Percentiles rank a stretch among this genome's conserved stretches.
phyloP scores from a whole-genome alignment of 2,113 vertebrate genomes.

The Bagarius yarrelli region DNA sequence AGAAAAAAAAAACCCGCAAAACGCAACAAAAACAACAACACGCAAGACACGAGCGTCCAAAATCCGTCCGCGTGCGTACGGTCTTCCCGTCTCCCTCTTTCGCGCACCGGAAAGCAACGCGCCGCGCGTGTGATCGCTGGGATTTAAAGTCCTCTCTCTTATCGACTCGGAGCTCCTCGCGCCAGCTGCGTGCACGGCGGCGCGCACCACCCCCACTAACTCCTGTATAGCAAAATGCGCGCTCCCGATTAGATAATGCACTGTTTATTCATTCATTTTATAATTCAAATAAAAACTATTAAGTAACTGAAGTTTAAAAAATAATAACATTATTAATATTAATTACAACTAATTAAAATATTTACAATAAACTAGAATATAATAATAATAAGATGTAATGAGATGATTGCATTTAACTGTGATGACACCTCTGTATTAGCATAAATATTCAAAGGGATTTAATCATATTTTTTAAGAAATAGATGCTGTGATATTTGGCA shows the following conservation, averaged over 20 bases:
- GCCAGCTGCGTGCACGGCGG: constrained; percentile 9
- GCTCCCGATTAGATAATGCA: not conserved
- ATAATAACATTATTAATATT: not conserved
- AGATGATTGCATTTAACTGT: not conserved
- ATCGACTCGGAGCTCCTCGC: constrained; percentile 17
- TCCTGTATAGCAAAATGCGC: not conserved
- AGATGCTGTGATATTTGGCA: not conserved
- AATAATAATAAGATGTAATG: not conserved
- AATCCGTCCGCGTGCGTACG: not conserved
- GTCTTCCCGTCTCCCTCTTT: not conserved
- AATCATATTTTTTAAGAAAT: not conserved
- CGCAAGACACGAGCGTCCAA: not conserved
- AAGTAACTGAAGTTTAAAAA: too few relatives aligned
- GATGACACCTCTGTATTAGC: too few relatives aligned
- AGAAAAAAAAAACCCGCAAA: not conserved
- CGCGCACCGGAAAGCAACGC: not conserved
- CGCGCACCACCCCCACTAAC: not conserved
- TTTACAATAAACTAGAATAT: not conserved
- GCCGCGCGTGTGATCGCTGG: constrained; percentile 14
- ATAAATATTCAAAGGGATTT: not conserved
- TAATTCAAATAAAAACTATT: not conserved
- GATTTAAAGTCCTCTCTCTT: constrained; percentile 20
- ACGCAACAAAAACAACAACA: not conserved
- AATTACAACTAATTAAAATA: not conserved
- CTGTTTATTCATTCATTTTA: not conserved